Conservation (phyloP, 2,888 invertebrate species). For the Archips xylosteana region DNA sequence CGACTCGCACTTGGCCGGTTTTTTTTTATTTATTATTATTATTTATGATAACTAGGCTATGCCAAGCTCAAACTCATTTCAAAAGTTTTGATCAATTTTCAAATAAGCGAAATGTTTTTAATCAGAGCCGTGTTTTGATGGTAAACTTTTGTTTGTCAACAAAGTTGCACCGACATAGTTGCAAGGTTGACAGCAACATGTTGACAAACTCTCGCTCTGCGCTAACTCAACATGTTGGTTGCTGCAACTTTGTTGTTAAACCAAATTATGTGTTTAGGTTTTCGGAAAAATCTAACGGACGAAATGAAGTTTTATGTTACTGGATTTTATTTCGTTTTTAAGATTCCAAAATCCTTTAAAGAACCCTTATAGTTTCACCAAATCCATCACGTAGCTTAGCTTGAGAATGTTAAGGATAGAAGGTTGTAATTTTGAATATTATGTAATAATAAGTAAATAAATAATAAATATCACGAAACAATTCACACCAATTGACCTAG, state of each 20-base stretch:
- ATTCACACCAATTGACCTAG: too few species aligned
- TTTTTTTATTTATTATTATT: too few species aligned
- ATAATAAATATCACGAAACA: too few species aligned
- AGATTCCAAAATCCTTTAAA: too few species aligned
- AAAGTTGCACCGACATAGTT: not conserved
- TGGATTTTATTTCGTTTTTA: not conserved
- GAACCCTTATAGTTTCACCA: too few species aligned
- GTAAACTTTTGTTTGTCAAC: not conserved
- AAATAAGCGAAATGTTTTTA: not conserved
- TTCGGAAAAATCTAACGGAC: not conserved
- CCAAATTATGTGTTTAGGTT: not conserved
- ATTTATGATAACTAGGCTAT: too few species aligned
- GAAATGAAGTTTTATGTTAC: not conserved
- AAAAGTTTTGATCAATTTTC: not conserved
- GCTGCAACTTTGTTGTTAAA: conserved; percentile 1
- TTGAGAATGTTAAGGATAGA: too few species aligned
- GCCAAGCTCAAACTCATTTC: not conserved
- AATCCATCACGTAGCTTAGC: too few species aligned
- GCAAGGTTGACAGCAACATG: conserved; percentile 2
- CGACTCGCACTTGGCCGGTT: too few species aligned
- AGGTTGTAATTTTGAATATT: too few species aligned
- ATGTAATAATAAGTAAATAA: too few species aligned
- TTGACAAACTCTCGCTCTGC: conserved; percentile 5
- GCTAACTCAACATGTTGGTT: conserved; percentile 1
- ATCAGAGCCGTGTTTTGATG: not conserved